These are phyloP conservation scores for Willisornis vidua DNA, from an alignment of 2,113 vertebrate species.

Conservation along the genomic window DNA sequence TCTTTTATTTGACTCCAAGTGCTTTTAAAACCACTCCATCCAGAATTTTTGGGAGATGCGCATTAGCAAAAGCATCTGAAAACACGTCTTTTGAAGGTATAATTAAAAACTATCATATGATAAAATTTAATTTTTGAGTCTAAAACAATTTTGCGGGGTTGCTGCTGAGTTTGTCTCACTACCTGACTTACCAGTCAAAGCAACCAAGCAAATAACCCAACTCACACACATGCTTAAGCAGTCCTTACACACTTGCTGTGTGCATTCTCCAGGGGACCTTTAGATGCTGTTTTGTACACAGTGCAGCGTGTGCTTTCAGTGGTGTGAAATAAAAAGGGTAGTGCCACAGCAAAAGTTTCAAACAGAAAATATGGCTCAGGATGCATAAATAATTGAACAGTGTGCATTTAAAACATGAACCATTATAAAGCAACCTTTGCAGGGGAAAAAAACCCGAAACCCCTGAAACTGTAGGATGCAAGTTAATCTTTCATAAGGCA, in stretches of 20 bases:
- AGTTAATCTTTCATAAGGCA: conserved; percentile 50
- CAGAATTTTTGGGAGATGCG: background rate
- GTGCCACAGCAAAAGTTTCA: background rate
- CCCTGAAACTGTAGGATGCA: background rate
- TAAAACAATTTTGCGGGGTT: background rate
- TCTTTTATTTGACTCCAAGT: background rate
- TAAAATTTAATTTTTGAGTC: background rate
- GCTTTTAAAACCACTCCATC: background rate
- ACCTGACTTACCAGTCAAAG: background rate
- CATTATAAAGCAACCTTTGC: conserved; percentile 1
- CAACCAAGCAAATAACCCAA: background rate
- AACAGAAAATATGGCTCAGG: background rate
- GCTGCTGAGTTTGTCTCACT: background rate
- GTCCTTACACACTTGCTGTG: background rate
- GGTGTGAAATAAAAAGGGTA: conserved; percentile 18
- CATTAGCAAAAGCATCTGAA: background rate
- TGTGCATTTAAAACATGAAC: conserved; percentile 23
- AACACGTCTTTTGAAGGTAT: background rate
- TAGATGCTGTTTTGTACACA: background rate
- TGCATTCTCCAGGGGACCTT: background rate
- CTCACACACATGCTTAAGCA: background rate
- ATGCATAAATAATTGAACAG: conserved; percentile 28
- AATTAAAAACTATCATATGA: background rate
- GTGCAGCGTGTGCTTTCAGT: background rate
- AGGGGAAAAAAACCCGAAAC: background rate